Evolutionary conservation across 2,888 invertebrate genomes (phyloP).

Genomic region (Erebia ligea): DNA sequence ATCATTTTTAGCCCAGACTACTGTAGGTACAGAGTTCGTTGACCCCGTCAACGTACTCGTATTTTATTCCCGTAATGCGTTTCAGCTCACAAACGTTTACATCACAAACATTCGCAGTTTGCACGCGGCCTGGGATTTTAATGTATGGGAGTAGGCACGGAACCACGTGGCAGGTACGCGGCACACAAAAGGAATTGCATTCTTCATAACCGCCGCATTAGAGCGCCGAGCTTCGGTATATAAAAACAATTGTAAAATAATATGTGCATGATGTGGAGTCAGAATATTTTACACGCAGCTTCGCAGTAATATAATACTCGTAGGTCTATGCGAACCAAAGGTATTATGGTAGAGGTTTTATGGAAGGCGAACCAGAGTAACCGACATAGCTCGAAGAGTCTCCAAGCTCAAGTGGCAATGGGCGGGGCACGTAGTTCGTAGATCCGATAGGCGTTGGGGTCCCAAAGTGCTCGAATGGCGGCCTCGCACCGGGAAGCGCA

Average conservation of each 20-base stretch:
- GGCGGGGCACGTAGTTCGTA: too few relatives aligned
- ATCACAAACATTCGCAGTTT: constrained; percentile 27
- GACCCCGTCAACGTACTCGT: constrained; percentile 6
- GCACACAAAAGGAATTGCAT: constrained; percentile 45
- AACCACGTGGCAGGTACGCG: constrained; percentile 25
- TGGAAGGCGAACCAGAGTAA: too few relatives aligned
- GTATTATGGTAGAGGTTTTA: too few relatives aligned
- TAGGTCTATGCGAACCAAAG: too few relatives aligned
- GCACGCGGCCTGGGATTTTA: constrained; percentile 28
- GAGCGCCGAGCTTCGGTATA: constrained; percentile 38
- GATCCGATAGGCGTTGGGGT: too few relatives aligned
- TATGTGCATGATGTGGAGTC: too few relatives aligned
- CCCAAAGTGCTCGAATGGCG: too few relatives aligned
- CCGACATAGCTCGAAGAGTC: too few relatives aligned
- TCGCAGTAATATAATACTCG: too few relatives aligned
- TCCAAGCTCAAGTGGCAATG: too few relatives aligned
- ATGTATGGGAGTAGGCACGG: constrained; percentile 31
- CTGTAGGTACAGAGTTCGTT: neutral
- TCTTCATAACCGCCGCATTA: constrained; percentile 47
- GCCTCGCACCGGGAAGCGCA: too few relatives aligned
- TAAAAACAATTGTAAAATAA: constrained; percentile 34
- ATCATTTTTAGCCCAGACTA: neutral
- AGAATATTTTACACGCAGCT: too few relatives aligned
- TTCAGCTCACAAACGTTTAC: constrained; percentile 28
- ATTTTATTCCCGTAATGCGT: constrained; percentile 28